phyloP scores from a whole-genome alignment of 2,888 invertebrate species.

The Drosophila ochracea region DNA sequence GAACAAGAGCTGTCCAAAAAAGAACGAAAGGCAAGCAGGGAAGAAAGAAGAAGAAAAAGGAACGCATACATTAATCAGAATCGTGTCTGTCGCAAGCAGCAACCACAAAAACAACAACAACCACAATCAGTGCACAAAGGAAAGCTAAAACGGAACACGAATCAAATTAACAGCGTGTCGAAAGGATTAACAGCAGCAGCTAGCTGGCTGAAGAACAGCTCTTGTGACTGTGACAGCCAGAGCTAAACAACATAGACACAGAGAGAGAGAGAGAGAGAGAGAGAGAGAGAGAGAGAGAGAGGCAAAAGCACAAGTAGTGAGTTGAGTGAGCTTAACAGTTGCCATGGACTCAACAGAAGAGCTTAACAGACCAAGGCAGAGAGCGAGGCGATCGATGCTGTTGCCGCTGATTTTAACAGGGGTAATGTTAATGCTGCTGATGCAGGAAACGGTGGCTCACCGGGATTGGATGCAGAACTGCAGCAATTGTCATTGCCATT shows the following conservation, averaged over 20 bases:
- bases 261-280: background rate
- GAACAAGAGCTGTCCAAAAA: conserved; percentile 18
- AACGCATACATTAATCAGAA: conserved; percentile 80
- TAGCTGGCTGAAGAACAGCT: background rate
- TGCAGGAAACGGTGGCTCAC: conserved; percentile 60
- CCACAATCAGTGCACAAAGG: conserved; percentile 10
- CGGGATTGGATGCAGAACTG: conserved; percentile 84
- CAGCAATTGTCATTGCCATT: conserved; percentile 91
- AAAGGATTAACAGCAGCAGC: conserved; percentile 17
- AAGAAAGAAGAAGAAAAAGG: conserved; percentile 50
- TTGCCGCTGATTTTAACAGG: conserved; percentile 16
- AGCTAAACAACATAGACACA: background rate
- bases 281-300: background rate
- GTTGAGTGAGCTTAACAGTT: background rate
- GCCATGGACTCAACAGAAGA: conserved; percentile 6
- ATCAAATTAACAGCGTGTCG: conserved; percentile 62
- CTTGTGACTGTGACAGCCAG: background rate
- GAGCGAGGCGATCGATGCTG: conserved; percentile 8
- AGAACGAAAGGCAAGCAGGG: background rate
- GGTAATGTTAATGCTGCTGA: conserved; percentile 46
- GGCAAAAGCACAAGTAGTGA: background rate
- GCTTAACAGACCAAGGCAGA: conserved; percentile 7
- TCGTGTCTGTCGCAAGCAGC: conserved; percentile 48
- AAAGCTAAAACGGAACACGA: conserved; percentile 11
- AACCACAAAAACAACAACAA: conserved; percentile 5